Base-by-base conservation (phyloP, 2,888 invertebrate genomes). In the Drosophila kambysellisi region DNA sequence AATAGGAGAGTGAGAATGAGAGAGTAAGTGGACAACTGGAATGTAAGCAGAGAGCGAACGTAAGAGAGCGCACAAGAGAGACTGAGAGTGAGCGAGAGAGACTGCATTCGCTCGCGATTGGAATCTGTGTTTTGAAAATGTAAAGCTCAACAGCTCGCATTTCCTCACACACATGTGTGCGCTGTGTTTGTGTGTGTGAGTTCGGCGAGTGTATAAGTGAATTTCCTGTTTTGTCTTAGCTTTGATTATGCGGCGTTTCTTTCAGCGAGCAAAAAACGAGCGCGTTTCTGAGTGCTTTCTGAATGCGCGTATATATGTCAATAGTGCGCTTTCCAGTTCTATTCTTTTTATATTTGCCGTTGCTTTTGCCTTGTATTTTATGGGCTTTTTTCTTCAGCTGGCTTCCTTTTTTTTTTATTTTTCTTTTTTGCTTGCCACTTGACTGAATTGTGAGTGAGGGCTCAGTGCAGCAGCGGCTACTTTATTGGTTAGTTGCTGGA, bases 241-340 rank as follows among this genome's bases (percentile, higher is more conserved):
- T 75, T 80, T 80, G 80, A 81, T 80, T 80, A 89, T 89, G 85
- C 85, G 85, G 85, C 88, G 87, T 87, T 89, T 83, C 73, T 77
- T 71, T 70, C 50, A 29, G 66, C 66, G 75, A 74, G 76, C n/a
- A 63, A 41, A 9, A 29, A 66, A 29, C 50, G 76, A 80, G 71
- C 74, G 66, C 66, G 67, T 43, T 66, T 64, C 65, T 79, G 81
- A 78, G 64, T 80, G 71, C 77, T 82, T 66, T 72, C 58, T 74
- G 76, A 82, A 69, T 81, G 77, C 87, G 83, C 89, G 81, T 91
- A 88, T 91, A 81, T 92, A 91, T 92, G 92, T 92, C 92, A 92
- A 92, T 92, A 91, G 92, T 92, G 92, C 88, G 83, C 92, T 92
- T 92, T 92, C 91, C 92, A 92, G 86, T 87, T 74, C 79, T 74